These are phyloP conservation scores for Pogoniulus pusillus DNA, from an alignment of 2,797 vertebrate species.

Conservation along the genomic window DNA sequence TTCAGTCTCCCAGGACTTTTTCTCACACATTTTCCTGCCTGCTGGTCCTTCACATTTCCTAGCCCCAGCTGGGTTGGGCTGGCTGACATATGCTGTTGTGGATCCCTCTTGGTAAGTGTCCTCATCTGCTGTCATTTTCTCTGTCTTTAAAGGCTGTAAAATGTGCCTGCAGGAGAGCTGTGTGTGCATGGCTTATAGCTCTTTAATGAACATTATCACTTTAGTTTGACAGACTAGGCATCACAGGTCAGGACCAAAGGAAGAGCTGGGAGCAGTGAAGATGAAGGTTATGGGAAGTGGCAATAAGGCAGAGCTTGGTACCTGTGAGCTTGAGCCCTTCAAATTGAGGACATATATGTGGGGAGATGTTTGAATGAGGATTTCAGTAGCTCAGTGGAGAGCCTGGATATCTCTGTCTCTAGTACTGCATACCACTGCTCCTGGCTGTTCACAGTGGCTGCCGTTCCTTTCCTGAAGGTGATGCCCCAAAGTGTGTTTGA, in stretches of 20 bases:
- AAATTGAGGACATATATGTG: fast-evolving
- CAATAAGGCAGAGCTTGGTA: not conserved
- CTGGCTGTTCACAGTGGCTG: not conserved
- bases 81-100: not conserved
- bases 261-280: not conserved
- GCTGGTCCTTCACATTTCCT: slow-evolving; percentile 20
- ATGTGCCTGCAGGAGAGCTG: not conserved
- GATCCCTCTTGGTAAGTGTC: slow-evolving; percentile 51
- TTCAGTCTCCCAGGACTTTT: slow-evolving; percentile 33
- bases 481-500: fast-evolving
- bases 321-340: not conserved
- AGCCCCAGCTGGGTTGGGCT: slow-evolving; percentile 4
- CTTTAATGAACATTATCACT: not conserved
- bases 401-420: not conserved
- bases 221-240: not conserved
- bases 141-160: not conserved
- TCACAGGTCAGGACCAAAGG: not conserved
- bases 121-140: not conserved
- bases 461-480: not conserved
- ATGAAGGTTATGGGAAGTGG: not conserved
- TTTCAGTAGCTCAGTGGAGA: not conserved
- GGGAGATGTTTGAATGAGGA: not conserved
- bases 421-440: not conserved
- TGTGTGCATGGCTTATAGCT: not conserved
- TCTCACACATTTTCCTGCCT: slow-evolving; percentile 33